Evolutionary conservation across 1,140 invertebrate species (phyloP).

Genomic region (Lineus longissimus): DNA sequence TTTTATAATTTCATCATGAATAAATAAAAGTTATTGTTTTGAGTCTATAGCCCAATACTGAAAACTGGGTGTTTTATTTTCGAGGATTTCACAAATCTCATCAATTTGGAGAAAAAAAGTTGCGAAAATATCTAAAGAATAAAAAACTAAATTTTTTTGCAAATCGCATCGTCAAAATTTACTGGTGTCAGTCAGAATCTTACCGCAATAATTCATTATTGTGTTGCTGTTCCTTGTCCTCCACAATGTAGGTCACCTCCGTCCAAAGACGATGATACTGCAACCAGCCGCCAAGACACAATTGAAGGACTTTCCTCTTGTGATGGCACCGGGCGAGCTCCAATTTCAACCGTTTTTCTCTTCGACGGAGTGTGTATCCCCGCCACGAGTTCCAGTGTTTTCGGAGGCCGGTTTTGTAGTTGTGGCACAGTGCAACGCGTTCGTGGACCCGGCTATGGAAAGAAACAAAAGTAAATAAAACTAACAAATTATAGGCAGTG

Average conservation of each 20-base stretch:
- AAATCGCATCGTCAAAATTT: neutral
- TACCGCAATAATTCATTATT: neutral
- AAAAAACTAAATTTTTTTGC: neutral
- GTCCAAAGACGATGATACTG: neutral
- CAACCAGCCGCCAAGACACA: neutral
- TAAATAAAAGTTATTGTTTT: too few relatives aligned
- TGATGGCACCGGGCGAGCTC: neutral
- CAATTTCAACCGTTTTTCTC: too few relatives aligned
- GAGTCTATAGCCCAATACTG: too few relatives aligned
- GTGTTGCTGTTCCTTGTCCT: neutral
- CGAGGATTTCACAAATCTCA: too few relatives aligned
- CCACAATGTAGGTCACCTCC: neutral
- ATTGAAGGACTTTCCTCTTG: neutral
- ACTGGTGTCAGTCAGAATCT: neutral
- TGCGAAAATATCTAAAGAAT: neutral
- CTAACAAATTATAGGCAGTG: too few relatives aligned
- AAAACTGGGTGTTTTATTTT: neutral
- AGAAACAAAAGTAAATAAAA: too few relatives aligned
- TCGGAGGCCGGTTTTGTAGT: conserved; percentile 21
- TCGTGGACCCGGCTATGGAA: conserved; percentile 26
- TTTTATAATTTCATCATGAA: too few relatives aligned
- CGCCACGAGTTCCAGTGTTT: conserved; percentile 18
- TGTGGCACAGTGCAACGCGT: conserved; percentile 21
- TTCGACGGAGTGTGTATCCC: too few relatives aligned
- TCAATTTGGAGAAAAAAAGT: too few relatives aligned